phyloP scores from a whole-genome alignment of 1,140 invertebrate species.

The Meloidogyne hapla region DNA sequence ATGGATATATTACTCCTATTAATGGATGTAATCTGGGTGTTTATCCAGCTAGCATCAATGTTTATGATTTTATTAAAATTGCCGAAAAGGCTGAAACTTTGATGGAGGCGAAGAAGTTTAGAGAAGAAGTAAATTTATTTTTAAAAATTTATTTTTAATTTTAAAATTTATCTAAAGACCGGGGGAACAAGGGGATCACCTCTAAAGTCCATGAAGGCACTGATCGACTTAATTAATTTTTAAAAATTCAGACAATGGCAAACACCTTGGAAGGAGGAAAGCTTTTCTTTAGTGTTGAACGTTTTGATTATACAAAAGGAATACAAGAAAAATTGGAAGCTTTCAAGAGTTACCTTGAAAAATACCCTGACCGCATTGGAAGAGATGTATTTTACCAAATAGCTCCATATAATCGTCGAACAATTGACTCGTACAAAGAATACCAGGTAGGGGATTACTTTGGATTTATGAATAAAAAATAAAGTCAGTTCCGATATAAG shows the following conservation, averaged over 20 bases:
- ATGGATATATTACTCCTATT: slow-evolving; percentile 56
- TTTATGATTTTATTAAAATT: slow-evolving; percentile 61
- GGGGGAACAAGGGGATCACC: too few species aligned
- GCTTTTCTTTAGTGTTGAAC: slow-evolving; percentile 63
- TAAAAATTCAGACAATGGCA: slow-evolving; percentile 36
- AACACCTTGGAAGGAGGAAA: slow-evolving; percentile 46
- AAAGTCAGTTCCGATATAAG: too few species aligned
- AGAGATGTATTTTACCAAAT: slow-evolving; percentile 62
- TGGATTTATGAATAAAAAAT: too few species aligned
- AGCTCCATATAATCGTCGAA: slow-evolving; percentile 62
- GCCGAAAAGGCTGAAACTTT: slow-evolving; percentile 50
- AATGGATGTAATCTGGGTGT: slow-evolving; percentile 61
- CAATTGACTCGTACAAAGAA: slow-evolving; percentile 58
- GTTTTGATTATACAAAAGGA: slow-evolving; percentile 63
- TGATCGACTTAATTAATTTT: too few species aligned
- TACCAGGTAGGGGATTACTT: slow-evolving; percentile 45
- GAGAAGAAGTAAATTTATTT: slow-evolving; percentile 39
- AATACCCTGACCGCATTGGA: slow-evolving; percentile 59
- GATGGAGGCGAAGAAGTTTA: slow-evolving; percentile 51
- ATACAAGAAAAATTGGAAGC: slow-evolving; percentile 60
- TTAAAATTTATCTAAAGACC: too few species aligned
- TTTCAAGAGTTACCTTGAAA: slow-evolving; percentile 56
- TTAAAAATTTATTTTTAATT: not conserved
- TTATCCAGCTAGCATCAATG: slow-evolving; percentile 62
- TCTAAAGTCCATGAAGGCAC: too few species aligned